Base-by-base conservation (phyloP, 2,797 vertebrate genomes). In the Fratercula arctica region DNA sequence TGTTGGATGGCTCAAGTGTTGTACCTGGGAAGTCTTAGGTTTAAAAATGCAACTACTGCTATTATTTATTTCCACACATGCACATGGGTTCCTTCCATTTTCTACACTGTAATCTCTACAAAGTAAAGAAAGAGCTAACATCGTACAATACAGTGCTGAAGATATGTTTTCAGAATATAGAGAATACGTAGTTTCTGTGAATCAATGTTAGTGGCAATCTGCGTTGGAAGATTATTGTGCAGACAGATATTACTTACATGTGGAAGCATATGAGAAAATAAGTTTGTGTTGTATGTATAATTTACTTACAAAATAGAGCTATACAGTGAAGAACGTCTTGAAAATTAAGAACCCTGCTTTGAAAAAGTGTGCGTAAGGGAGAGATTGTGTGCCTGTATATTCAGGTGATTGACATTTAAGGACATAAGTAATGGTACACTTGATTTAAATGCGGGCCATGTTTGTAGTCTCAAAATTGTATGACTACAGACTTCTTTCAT, bases 41-140 rank as follows among this genome's bases (percentile, higher is more conserved):
- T 85, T 68, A 60, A 74, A 90, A 93, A 41, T 50, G 12, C 43
- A 77, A 1, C 25, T 64, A 1, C 54, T 81, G 70, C 54, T 61
- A 3, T 5, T 7, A 0, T 51, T 66, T 35, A 21, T 85, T 90
- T 81, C 16, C 50, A 9, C 1, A 0, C 3, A 0, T 48, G 21
- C 41, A 23, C 1, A 1, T 1, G 2, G 11, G 72, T 76, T 41
- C 16, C 17, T 79, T 43, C n/a, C 3, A 0, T 24, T 75, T 68
- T 80, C 20, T 72, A 2, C 13, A 1, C 8, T 51, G 10, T 57
- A 2, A 46, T 41, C 19, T 26, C 24, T 73, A 6, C 24, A 26
- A 41, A 41, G 19, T 67, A 21, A 33, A 81, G 29, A n/a, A 45
- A 6, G 13, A 33, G 26, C 2, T 3, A 9, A 11, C 0, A 1